A percentile compares a stretch with the other conserved stretches of the same genome.
Evolutionary conservation across 2,888 invertebrate species (phyloP).

Genomic region (Herminia tarsipennalis): DNA sequence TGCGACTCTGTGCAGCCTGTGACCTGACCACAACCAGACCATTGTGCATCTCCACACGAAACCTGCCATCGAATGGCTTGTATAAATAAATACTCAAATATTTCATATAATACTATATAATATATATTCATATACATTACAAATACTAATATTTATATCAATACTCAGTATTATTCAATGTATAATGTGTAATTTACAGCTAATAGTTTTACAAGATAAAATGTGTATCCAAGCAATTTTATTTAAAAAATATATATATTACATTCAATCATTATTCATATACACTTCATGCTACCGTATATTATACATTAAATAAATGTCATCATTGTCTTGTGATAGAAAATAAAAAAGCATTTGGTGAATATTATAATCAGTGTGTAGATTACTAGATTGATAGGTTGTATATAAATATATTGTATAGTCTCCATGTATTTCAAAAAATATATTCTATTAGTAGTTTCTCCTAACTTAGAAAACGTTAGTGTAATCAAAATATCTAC

Average conservation of each 20-base stretch:
- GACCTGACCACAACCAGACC: slow-evolving; percentile 59
- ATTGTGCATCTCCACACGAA: slow-evolving; percentile 50
- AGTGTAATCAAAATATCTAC: too few relatives aligned
- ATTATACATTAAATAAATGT: not conserved
- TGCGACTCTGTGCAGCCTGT: slow-evolving; percentile 72
- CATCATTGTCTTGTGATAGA: slow-evolving; percentile 11
- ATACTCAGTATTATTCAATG: too few relatives aligned
- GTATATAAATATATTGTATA: not conserved
- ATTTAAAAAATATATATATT: not conserved
- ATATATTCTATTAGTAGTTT: too few relatives aligned
- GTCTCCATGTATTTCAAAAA: too few relatives aligned
- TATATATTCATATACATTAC: not conserved
- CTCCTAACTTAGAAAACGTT: too few relatives aligned
- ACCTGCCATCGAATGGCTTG: slow-evolving; percentile 77
- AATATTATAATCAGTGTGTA: slow-evolving; percentile 5
- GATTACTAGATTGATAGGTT: slow-evolving; percentile 1
- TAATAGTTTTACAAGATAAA: too few relatives aligned
- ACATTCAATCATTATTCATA: not conserved
- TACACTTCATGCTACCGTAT: not conserved
- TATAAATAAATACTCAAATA: slow-evolving; percentile 44
- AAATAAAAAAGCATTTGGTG: slow-evolving; percentile 11
- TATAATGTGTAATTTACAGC: too few relatives aligned
- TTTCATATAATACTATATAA: not conserved
- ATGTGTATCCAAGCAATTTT: slow-evolving; percentile 14
- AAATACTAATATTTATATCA: too few relatives aligned